Base-by-base conservation (phyloP, 2,888 invertebrate genomes). In the Calephelis perditalis region DNA sequence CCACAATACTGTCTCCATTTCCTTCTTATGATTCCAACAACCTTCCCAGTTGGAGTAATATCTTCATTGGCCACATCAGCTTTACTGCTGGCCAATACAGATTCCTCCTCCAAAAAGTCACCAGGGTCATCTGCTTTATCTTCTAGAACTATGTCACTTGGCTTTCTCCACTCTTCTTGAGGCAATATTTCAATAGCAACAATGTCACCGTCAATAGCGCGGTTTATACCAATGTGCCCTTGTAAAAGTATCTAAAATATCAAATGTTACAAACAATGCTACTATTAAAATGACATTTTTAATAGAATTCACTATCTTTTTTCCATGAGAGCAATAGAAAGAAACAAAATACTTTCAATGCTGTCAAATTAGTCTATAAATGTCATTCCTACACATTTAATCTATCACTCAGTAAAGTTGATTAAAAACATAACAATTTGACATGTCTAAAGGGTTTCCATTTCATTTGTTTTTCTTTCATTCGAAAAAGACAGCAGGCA, bases 1-100 rank as follows among this genome's bases (percentile, higher is more conserved):
- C 99, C 99, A 86, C 99, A 99, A 82, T 99, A 99, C 77, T 98
- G 99, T 49, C 98, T 91, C 98, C 99, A 99, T 78, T 99, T 99
- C 62, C 99, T 92, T 67, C 96, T 93, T 63, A 99, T 96, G 66
- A 99, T 97, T 1, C 98, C 99, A n/a, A 99, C 98, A 60, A 90
- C 89, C 71, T 84, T 85, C 0, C 90, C 90, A 0, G 90, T 90
- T 0, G 89, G 90, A 0, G 86, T 86, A 6, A 88, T 77, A 55
- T 92, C 86, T 70, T 92, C 82, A 58, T 83, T 77, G 58, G 70
- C 68, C 43, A 71, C 73, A 37, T 73, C 73, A 0, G 64, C 73
- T 40, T 78, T 73, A 10, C 81, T 71, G 4, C 75, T 78, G 1
- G 87, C 62, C 7, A 92, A 72, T 9, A 84, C 76, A 0, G 91